phyloP scores from a whole-genome alignment of 2,797 vertebrate genomes.

The Silurus lanzhouensis region DNA sequence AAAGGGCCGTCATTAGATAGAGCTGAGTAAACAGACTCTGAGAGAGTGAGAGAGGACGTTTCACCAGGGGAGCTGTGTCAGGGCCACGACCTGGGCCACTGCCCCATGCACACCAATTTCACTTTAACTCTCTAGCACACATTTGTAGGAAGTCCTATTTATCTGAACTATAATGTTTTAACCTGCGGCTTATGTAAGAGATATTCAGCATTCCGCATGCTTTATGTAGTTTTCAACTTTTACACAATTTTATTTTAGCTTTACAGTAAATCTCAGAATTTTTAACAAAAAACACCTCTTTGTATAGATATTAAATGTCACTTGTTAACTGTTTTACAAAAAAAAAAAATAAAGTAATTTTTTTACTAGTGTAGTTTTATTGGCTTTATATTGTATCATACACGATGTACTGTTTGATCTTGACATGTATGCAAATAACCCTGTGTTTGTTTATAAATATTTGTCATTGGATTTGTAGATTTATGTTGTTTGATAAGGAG shows the following conservation, averaged over 20 bases:
- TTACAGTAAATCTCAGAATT: neutral
- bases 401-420: neutral
- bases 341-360: neutral
- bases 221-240: conserved; percentile 2
- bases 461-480: conserved; percentile 21
- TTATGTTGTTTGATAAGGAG: neutral
- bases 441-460: conserved; percentile 17
- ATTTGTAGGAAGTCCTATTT: neutral
- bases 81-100: conserved; percentile 28
- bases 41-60: conserved; percentile 36
- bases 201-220: neutral
- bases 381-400: neutral
- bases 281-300: neutral
- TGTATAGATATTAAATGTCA: neutral
- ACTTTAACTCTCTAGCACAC: conserved; percentile 19
- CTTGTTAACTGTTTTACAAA: neutral
- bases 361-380: neutral
- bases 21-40: conserved; percentile 53
- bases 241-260: neutral
- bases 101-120: conserved; percentile 6
- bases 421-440: neutral
- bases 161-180: neutral
- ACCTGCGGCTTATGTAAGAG: neutral
- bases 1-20: conserved; percentile 58
- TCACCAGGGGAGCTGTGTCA: conserved; percentile 47